Conservation (phyloP, 2,113 vertebrate genomes). For the Entomyzon cyanotis region DNA sequence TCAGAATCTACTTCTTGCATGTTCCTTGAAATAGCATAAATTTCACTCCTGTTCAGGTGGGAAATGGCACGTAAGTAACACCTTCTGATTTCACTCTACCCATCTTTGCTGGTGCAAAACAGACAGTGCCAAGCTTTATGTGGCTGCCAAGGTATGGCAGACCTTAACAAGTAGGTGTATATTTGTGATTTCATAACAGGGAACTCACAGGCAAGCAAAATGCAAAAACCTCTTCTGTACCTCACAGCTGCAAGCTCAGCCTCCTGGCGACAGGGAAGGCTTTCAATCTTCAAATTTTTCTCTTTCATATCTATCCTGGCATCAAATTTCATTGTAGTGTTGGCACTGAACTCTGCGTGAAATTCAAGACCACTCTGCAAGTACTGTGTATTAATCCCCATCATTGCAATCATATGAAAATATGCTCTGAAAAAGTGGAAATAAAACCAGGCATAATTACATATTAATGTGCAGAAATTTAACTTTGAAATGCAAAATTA, state of each 20-base stretch:
- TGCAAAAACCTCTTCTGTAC: conserved; percentile 56
- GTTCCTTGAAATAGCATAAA: conserved; percentile 78
- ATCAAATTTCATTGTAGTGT: conserved; percentile 68
- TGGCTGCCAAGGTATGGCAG: background rate
- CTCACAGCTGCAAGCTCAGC: conserved; percentile 64
- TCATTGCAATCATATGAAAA: conserved; percentile 73
- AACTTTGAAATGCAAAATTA: background rate
- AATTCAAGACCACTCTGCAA: conserved; percentile 77
- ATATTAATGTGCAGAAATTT: background rate
- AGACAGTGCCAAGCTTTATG: background rate
- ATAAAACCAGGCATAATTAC: background rate
- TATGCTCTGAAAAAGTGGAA: conserved; percentile 63
- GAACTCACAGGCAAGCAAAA: background rate
- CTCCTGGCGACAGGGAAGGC: conserved; percentile 69
- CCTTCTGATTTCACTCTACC: background rate
- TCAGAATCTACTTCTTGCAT: conserved; percentile 67
- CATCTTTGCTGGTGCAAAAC: background rate
- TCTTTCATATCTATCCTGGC: conserved; percentile 74
- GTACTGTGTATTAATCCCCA: conserved; percentile 82
- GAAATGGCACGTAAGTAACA: background rate
- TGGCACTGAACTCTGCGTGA: conserved; percentile 64
- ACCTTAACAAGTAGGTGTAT: background rate
- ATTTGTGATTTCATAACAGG: background rate
- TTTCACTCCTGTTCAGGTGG: conserved; percentile 70
- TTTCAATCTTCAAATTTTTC: conserved; percentile 76